A percentile compares a stretch with the other conserved stretches of the same genome.
Conservation (phyloP, 2,888 invertebrate genomes). For the Lasioglossum calceatum region DNA sequence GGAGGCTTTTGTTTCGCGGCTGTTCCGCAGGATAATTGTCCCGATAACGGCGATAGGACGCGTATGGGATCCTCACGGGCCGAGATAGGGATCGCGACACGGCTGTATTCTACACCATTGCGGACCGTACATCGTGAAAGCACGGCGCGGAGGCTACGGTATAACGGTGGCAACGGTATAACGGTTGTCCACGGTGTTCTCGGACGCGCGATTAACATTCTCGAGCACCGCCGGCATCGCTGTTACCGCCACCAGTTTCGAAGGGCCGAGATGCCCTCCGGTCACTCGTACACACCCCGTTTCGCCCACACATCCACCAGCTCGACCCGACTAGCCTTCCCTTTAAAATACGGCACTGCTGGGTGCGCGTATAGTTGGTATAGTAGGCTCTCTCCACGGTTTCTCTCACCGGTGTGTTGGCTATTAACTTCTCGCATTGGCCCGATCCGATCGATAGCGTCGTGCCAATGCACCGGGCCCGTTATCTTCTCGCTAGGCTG, state of each 20-base stretch:
- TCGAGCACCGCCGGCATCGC: slow-evolving; percentile 16
- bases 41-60: slow-evolving; percentile 50
- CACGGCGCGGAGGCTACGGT: slow-evolving; percentile 20
- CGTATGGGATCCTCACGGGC: slow-evolving; percentile 29
- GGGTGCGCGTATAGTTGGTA: slow-evolving; percentile 29
- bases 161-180: slow-evolving; percentile 33
- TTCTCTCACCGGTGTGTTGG: slow-evolving; percentile 10
- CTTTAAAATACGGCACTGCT: slow-evolving; percentile 68
- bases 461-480: slow-evolving; percentile 70
- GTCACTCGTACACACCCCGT: slow-evolving; percentile 26
- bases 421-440: slow-evolving; percentile 76
- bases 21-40: slow-evolving; percentile 47
- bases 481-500: slow-evolving; percentile 81
- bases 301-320: neutral
- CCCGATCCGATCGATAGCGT: slow-evolving; percentile 74
- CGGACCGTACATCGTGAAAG: slow-evolving; percentile 57
- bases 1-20: slow-evolving; percentile 15
- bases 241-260: slow-evolving; percentile 19
- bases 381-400: slow-evolving; percentile 47
- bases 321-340: neutral
- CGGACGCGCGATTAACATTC: slow-evolving; percentile 52
- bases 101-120: slow-evolving; percentile 48
- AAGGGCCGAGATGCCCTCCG: slow-evolving; percentile 49
- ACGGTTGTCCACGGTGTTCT: slow-evolving; percentile 53
- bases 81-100: slow-evolving; percentile 51